Evolutionary conservation across 2,113 vertebrate species (phyloP), one percentile per base, ranked within the genome.

Genomic region (Mus musculus): DNA sequence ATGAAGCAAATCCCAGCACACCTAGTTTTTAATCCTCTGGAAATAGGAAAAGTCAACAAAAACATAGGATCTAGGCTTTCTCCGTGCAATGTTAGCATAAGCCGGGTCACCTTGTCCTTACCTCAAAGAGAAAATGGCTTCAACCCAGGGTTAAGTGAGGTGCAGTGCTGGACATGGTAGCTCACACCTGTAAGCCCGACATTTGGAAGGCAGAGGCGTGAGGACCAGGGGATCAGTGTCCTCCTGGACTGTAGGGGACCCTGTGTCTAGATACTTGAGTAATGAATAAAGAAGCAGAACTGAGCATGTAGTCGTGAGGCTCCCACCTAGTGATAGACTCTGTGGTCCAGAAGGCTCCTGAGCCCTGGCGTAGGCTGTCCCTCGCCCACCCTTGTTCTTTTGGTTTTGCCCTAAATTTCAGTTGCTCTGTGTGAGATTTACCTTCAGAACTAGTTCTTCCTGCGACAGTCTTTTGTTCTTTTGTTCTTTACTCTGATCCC

Each of bases 1-100:
- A 20, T 4, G 1, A 69, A 94, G 17, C 63, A 87, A 24, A 69
- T 52, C 42, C 84, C 63, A 52, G 42, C 63, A 69, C 54, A 16
- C 78, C 89, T 77, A 33, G 81, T 80, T 91, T 89, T 85, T 87
- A 91, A 86, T 92, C 91, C 89, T 94, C 56, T 89, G 89, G 61
- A 96, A 93, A 87, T 75, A 63, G 72, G 69, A 81, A 76, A 80
- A 88, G 69, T 88, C 87, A 76, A 80, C 42, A 91, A 52, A 89
- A 94, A 56, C 67, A 22, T 26, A 92, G 85, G 72, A 49, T 77
- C 42, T 89, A 76, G 82, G 7, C 30, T 28, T 71, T 96, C 52
- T 78, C 56, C 54, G 39, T 88, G 7, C 46, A 71, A 26, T 82
- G 42, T 76, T 67, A 91, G 36, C 59, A 36, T 49, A 90, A 85